phyloP scores from a whole-genome alignment of 53 echinoderm and acorn worm species.

The Holothuria leucospilota region DNA sequence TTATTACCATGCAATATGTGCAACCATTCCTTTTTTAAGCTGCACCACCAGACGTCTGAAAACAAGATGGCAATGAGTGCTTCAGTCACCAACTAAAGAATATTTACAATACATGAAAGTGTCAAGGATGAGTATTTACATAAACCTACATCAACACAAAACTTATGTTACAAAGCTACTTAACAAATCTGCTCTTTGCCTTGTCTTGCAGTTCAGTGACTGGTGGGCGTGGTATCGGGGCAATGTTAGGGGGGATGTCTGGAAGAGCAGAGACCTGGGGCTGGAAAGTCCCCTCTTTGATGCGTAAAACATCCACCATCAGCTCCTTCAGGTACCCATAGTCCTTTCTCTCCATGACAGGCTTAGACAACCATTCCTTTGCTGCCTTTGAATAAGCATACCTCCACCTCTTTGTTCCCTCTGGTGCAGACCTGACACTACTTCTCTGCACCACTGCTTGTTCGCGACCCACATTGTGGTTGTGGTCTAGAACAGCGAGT shows the following conservation, averaged over 20 bases:
- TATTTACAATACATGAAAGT: too few relatives aligned
- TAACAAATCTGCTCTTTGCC: background rate
- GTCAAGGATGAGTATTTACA: too few relatives aligned
- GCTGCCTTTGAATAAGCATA: constrained; percentile 17
- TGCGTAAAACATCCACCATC: too few relatives aligned
- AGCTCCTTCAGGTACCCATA: constrained; percentile 10
- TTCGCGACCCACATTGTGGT: constrained; percentile 35
- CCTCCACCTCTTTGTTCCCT: background rate
- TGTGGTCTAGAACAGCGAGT: constrained; percentile 58
- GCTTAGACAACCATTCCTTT: constrained; percentile 20
- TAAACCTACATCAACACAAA: too few relatives aligned
- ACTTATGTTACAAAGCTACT: background rate
- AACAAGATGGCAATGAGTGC: too few relatives aligned
- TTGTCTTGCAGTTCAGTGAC: background rate
- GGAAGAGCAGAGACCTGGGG: background rate
- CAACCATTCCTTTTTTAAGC: too few relatives aligned
- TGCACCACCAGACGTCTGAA: too few relatives aligned
- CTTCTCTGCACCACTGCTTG: background rate
- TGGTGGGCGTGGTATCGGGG: background rate
- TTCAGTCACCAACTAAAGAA: too few relatives aligned
- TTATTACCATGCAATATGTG: too few relatives aligned
- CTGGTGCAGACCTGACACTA: background rate
- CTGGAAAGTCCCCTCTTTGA: background rate
- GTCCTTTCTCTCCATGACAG: constrained; percentile 27
- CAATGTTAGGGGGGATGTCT: constrained; percentile 31